Percentiles rank a stretch among this genome's conserved stretches.
These are phyloP conservation scores for Butorides virescens DNA, from an alignment of 2,113 vertebrate genomes.

Conservation along the genomic window DNA sequence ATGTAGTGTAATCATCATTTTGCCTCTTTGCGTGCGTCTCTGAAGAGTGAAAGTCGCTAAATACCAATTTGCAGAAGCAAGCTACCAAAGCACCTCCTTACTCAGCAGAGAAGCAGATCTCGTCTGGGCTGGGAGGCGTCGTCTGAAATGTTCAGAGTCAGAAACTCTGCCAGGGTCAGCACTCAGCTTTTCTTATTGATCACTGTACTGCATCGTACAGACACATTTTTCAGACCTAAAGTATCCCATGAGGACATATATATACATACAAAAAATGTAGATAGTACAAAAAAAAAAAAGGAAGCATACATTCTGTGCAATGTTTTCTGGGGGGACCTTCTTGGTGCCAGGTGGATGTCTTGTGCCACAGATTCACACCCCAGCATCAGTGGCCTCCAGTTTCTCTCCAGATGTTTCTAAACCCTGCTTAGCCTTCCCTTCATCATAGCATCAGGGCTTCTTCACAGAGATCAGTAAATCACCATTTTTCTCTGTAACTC, in stretches of 20 bases:
- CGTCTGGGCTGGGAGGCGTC: neutral
- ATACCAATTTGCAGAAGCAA: neutral
- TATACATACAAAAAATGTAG: neutral
- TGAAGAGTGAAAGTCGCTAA: slow-evolving; percentile 29
- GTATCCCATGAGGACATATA: neutral
- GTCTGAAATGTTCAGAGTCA: neutral
- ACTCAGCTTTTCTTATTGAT: neutral
- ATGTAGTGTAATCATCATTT: slow-evolving; percentile 18
- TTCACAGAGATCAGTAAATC: neutral
- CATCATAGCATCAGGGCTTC: neutral
- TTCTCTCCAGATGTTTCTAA: neutral
- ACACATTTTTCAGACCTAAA: neutral
- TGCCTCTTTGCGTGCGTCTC: neutral
- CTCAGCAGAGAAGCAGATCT: slow-evolving; percentile 2
- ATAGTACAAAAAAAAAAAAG: neutral
- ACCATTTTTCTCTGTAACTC: slow-evolving; percentile 15
- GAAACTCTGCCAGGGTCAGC: neutral
- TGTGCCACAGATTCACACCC: neutral
- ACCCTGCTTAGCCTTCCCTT: neutral
- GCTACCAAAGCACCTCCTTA: neutral
- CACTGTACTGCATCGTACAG: neutral
- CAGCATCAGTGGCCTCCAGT: neutral
- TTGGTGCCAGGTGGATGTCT: neutral
- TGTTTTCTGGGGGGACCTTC: neutral
- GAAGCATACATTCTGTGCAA: neutral